Evolutionary conservation across 2,113 vertebrate genomes (phyloP), one percentile per base, ranked within the genome.

Genomic region (Globicephala melas): DNA sequence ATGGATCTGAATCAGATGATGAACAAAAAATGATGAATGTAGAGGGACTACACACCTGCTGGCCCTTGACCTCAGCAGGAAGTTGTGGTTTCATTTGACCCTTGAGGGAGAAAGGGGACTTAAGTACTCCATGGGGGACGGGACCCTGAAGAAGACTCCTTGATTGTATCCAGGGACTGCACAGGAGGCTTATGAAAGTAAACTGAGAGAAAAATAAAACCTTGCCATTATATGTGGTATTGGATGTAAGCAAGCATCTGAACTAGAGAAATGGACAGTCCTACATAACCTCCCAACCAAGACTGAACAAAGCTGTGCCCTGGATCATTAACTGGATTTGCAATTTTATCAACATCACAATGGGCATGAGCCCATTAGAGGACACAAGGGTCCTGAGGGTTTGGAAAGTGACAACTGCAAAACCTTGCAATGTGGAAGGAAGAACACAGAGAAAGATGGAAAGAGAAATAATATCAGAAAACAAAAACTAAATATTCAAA

Each of bases 211-310:
- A 55, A 36, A 20, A 62, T 33, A 93, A 85, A 5, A 36, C 33
- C 1, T 31, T 53, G 5, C 15, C n/a, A 18, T 18, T 84, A 4
- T 10, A 9, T 77, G 41, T 6, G 6, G 0, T 18, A n/a, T 18
- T 80, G 36, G 15, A 20, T 15, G 4, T 85, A 80, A 89, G 21
- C 15, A 81, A 81, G 3, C 36, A 81, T 15, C 14, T 33, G 15
- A 92, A 18, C 4, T 28, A 33, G 9, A 77, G n/a, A 79, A 84
- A 55, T 9, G 10, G 23, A 47, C 76, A 28, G 3, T 63, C 18
- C 9, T 62, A 8, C 4, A 41, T 5, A 28, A 13, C 8, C 63
- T 91, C 68, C 28, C 2, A 63, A 25, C 28, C 20, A 71, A 15
- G 21, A 82, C 7, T n/a, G 33, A 67, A 47, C 50, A 60, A 47